phyloP scores from a whole-genome alignment of 1,140 invertebrate genomes.

The Pectinophora gossypiella region DNA sequence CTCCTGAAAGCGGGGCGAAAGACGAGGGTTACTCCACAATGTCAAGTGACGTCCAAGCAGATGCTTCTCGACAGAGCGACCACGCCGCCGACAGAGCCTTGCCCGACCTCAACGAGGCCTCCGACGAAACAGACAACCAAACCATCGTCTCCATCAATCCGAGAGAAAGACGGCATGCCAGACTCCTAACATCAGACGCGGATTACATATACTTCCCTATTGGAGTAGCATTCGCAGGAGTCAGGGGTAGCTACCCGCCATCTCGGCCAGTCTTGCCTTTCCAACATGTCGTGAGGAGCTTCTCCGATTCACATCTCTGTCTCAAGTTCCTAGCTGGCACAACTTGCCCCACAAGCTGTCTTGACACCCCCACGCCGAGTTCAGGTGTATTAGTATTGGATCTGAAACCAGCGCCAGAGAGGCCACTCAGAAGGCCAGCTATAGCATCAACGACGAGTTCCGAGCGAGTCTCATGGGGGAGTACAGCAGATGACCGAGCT shows the following conservation, averaged over 20 bases:
- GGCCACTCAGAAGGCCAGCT: slow-evolving; percentile 52
- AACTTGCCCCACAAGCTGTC: slow-evolving; percentile 70
- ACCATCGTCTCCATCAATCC: slow-evolving; percentile 73
- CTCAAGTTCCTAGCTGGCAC: slow-evolving; percentile 79
- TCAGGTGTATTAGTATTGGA: slow-evolving; percentile 77
- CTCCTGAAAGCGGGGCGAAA: slow-evolving; percentile 84
- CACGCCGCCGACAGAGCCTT: slow-evolving; percentile 76
- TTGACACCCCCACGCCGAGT: slow-evolving; percentile 76
- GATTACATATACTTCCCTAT: slow-evolving; percentile 82
- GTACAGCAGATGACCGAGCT: slow-evolving; percentile 71
- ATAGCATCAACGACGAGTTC: slow-evolving; percentile 67
- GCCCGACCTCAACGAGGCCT: slow-evolving; percentile 83
- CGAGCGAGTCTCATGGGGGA: slow-evolving; percentile 76
- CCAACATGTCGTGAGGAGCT: slow-evolving; percentile 83
- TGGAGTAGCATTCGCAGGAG: slow-evolving; percentile 79
- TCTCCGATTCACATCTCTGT: slow-evolving; percentile 83
- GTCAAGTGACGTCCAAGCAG: slow-evolving; percentile 90
- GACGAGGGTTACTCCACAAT: slow-evolving; percentile 94
- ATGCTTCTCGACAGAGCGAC: slow-evolving; percentile 77
- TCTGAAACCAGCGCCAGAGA: slow-evolving; percentile 65
- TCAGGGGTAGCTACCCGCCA: slow-evolving; percentile 83
- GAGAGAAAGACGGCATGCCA: slow-evolving; percentile 67
- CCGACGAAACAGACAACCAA: slow-evolving; percentile 80
- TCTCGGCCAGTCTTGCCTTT: slow-evolving; percentile 80
- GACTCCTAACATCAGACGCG: slow-evolving; percentile 76